phyloP scores from a whole-genome alignment of 2,113 vertebrate genomes.

The Jaculus jaculus region DNA sequence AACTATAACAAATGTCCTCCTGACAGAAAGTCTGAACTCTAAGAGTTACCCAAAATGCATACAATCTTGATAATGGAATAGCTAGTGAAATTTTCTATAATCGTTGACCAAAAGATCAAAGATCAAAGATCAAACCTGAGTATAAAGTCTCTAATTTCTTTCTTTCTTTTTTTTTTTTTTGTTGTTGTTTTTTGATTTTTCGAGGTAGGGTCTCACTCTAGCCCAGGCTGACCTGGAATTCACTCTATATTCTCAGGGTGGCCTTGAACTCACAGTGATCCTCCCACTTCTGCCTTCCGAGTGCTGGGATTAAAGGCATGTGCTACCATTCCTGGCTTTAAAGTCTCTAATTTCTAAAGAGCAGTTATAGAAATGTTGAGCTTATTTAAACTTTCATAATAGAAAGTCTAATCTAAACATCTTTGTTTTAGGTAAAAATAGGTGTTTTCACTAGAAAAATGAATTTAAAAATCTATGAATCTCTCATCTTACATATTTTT shows the following conservation, averaged over 20 bases:
- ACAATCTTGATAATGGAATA: background rate
- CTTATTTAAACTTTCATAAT: background rate
- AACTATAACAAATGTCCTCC: background rate
- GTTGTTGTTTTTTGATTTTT: too few relatives aligned
- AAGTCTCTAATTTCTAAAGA: background rate
- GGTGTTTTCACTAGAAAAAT: background rate
- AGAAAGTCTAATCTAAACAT: background rate
- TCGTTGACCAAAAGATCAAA: background rate
- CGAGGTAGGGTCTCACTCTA: too few relatives aligned
- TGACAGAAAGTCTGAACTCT: background rate
- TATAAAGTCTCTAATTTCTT: background rate
- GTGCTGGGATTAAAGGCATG: too few relatives aligned
- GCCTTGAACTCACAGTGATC: too few relatives aligned
- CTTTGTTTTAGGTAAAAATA: background rate
- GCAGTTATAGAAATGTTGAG: background rate
- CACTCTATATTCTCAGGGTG: too few relatives aligned
- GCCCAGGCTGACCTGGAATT: too few relatives aligned
- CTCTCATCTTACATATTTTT: background rate
- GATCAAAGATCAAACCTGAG: background rate
- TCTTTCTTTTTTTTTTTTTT: too few relatives aligned
- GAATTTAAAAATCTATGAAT: background rate
- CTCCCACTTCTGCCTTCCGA: too few relatives aligned
- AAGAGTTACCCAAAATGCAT: background rate
- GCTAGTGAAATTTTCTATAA: background rate
- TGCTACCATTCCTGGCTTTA: too few relatives aligned